Evolutionary conservation across 2,113 vertebrate species (phyloP).

Genomic region (Cygnus atratus): DNA sequence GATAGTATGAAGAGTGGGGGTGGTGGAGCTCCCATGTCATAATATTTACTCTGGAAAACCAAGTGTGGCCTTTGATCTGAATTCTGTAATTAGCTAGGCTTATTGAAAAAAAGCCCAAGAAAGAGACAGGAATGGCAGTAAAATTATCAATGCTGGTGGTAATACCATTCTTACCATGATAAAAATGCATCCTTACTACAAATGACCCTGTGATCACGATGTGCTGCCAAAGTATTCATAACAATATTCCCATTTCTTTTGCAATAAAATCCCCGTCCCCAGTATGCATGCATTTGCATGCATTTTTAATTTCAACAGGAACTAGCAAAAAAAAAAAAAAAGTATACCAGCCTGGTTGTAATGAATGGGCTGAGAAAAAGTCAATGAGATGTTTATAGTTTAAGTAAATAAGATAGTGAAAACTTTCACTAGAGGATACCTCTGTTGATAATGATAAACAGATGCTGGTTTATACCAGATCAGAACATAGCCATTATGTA

Average conservation of each 20-base stretch:
- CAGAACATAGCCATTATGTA: neutral
- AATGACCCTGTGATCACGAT: neutral
- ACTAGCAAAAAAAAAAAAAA: neutral
- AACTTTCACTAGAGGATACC: neutral
- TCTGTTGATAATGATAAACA: neutral
- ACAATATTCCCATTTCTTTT: neutral
- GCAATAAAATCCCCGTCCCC: neutral
- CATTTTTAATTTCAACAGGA: neutral
- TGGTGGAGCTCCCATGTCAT: slow-evolving; percentile 28
- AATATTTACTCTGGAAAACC: slow-evolving; percentile 46
- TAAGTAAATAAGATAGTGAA: neutral
- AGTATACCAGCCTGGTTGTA: neutral
- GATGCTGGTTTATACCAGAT: neutral
- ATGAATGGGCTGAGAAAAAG: neutral
- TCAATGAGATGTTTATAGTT: neutral
- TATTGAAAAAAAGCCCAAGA: neutral
- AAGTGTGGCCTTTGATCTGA: slow-evolving; percentile 39
- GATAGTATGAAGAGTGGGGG: neutral
- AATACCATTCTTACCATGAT: neutral
- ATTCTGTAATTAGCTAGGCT: neutral
- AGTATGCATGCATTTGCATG: neutral
- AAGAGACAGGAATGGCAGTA: neutral
- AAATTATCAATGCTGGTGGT: neutral
- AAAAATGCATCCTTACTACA: neutral
- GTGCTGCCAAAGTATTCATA: neutral